Conservation (phyloP, 2,888 invertebrate species). For the Agrochola macilenta region DNA sequence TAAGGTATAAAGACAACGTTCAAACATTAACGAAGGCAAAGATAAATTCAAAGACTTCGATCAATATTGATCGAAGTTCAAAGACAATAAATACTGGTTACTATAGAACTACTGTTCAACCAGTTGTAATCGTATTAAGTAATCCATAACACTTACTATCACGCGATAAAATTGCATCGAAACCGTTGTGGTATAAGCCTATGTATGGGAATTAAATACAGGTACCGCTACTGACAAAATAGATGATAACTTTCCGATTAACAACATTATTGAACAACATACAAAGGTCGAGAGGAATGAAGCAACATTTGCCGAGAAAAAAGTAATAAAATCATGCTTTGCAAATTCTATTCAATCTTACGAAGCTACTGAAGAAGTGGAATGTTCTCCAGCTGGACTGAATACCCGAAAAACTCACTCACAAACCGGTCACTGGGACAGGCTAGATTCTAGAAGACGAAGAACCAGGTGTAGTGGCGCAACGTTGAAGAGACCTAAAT, state of each 20-base stretch:
- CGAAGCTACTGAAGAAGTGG: background rate
- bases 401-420: no score
- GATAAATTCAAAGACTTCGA: background rate
- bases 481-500: background rate
- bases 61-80: no score
- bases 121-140: constrained; percentile 2
- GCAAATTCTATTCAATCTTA: background rate
- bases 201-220: background rate
- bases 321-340: background rate
- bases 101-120: constrained; percentile 1
- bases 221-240: background rate
- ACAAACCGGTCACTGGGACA: no score
- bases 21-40: no score
- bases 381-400: background rate
- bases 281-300: background rate
- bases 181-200: background rate
- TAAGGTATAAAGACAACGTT: background rate
- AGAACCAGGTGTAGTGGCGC: background rate
- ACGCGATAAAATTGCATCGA: constrained; percentile 29
- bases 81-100: background rate
- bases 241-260: background rate
- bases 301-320: no score
- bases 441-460: no score
- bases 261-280: background rate
- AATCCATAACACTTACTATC: constrained; percentile 15